Evolutionary conservation across 2,113 vertebrate species (phyloP).

Genomic region (Gavialis gangeticus): DNA sequence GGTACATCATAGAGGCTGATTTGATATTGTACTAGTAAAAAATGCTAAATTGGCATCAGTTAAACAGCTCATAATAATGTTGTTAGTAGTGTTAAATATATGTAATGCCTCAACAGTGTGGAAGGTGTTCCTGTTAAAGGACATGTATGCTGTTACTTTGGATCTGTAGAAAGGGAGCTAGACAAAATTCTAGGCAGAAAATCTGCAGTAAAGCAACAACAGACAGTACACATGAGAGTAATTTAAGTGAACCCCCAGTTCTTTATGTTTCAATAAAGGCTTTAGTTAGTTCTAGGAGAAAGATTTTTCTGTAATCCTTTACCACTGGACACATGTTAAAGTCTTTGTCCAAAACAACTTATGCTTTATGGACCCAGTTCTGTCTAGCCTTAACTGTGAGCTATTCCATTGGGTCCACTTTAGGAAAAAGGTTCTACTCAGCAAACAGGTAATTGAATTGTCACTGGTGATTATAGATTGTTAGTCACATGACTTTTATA

Average conservation of each 20-base stretch:
- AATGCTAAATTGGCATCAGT: neutral
- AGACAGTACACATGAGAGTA: neutral
- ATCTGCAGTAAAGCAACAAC: neutral
- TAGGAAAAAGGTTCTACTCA: accelerated
- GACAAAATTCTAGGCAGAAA: neutral
- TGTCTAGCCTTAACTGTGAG: neutral
- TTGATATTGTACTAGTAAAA: conserved; percentile 8
- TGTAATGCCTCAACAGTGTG: neutral
- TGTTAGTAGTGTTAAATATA: conserved; percentile 5
- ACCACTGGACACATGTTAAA: neutral
- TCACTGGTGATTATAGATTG: neutral
- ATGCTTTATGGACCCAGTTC: neutral
- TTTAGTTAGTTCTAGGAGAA: neutral
- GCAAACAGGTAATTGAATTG: neutral
- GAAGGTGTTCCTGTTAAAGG: neutral
- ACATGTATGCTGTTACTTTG: neutral
- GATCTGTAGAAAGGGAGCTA: neutral
- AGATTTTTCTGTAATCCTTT: neutral
- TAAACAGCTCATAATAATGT: neutral
- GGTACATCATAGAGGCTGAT: neutral
- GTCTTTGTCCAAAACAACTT: neutral
- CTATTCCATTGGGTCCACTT: neutral
- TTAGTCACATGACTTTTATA: neutral
- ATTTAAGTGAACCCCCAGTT: neutral
- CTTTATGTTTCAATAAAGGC: neutral